Evolutionary conservation across 1,140 invertebrate species (phyloP), one percentile per base, ranked within the genome.

Genomic region (Saxidomus purpurata): DNA sequence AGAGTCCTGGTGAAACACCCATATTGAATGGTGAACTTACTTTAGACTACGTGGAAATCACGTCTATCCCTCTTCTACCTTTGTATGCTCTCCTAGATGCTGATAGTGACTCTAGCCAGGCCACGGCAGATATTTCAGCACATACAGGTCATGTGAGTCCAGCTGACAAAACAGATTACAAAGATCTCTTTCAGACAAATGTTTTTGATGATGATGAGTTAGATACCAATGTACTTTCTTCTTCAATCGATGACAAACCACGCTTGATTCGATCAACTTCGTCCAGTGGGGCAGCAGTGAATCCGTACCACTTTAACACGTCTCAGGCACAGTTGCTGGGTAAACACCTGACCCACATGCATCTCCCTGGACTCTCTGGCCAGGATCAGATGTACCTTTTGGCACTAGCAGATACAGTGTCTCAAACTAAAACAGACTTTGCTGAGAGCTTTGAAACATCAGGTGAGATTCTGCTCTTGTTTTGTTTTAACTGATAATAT

Each of bases 381-480:
- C 97, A 99, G 34, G 99, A 99, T 96, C 99, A 99, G 95, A 99
- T 99, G 99, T 99, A 99, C 96, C 96, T 99, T 38, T 96, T 99
- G 13, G 99, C 99, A 8, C 95, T 99, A 31, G 99, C 99, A 34
- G 99, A 99, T 93, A 99, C 99, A 0, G 98, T 99, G 0, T 98
- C 99, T 0, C 94, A 94, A 82, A 94, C 94, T 47, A 94, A 95
- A 74, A 92, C 94, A 59, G 96, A 96, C 77, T 94, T 96, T 90
- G 90, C 92, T 47, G 94, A 95, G 36, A 83, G 90, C 52, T 92
- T 92, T 89, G 89, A 91, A 61, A 49, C 77, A n/a, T 31, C 40
- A 80, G 38, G 86, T 88, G 67, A 59, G 55, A 36, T 59, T 77
- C 19, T 79, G 47, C 36, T 77, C n/a, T n/a, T n/a, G n/a, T n/a